phyloP scores from a whole-genome alignment of 2,888 invertebrate species.

The Diadromus collaris region DNA sequence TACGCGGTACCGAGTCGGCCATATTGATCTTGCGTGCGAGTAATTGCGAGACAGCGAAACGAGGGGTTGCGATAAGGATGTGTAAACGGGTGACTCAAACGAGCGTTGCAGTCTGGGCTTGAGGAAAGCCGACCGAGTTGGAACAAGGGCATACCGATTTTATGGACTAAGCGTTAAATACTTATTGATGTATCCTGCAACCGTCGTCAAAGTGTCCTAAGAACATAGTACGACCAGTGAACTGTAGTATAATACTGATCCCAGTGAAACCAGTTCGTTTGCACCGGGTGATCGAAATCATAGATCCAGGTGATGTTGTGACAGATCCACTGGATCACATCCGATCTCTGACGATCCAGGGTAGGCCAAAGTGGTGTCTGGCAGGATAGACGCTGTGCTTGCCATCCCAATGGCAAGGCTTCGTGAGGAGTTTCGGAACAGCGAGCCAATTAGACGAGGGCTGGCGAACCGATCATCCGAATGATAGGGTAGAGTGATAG shows the following conservation, averaged over 20 bases:
- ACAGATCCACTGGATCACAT: neutral
- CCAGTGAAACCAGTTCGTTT: conserved; percentile 1
- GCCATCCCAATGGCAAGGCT: conserved; percentile 42
- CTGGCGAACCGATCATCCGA: conserved; percentile 63
- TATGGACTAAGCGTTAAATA: neutral
- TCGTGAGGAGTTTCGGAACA: conserved; percentile 49
- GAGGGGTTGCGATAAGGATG: conserved; percentile 6
- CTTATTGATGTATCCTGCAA: neutral
- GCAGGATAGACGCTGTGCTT: conserved; percentile 22
- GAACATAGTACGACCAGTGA: neutral
- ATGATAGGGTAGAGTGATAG: conserved; percentile 62
- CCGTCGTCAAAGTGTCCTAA: conserved; percentile 5
- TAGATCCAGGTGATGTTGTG: neutral
- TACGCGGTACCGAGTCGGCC: conserved; percentile 24
- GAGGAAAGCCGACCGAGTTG: neutral
- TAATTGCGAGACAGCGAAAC: conserved; percentile 21
- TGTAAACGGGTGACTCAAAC: neutral
- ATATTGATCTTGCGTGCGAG: conserved; percentile 43
- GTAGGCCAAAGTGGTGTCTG: neutral
- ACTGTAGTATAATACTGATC: neutral
- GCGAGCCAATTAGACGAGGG: conserved; percentile 61
- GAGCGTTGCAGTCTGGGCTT: neutral
- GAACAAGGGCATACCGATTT: neutral
- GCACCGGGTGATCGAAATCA: neutral
- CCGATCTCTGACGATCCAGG: neutral